These are phyloP conservation scores for Oconnorella tubifera DNA, from an alignment of 2,888 invertebrate genomes.

Conservation along the genomic window DNA sequence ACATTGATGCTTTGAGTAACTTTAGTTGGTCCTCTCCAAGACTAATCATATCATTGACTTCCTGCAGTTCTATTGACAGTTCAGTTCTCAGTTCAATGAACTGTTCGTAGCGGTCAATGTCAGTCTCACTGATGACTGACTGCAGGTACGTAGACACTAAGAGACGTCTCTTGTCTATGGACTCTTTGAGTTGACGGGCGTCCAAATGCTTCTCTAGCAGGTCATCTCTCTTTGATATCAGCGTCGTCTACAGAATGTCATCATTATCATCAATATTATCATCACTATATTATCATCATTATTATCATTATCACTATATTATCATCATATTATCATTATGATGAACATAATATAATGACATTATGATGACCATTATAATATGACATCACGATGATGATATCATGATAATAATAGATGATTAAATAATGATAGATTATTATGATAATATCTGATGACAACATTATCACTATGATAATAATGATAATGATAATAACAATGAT, in stretches of 20 bases:
- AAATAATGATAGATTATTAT: no score
- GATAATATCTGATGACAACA: no score
- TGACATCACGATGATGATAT: no score
- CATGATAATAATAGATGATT: no score
- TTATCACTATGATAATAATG: no score
- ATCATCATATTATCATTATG: no score
- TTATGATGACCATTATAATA: no score
- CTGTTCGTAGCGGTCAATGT: constrained; percentile 75
- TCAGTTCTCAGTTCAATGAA: constrained; percentile 84
- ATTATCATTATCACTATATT: no score
- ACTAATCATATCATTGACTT: constrained; percentile 65
- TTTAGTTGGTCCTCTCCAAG: neutral
- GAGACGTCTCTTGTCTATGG: constrained; percentile 73
- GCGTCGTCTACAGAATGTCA: constrained; percentile 44
- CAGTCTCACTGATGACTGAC: constrained; percentile 69
- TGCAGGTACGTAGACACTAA: constrained; percentile 67
- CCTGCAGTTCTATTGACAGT: constrained; percentile 75
- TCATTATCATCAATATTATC: no score
- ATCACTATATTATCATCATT: no score
- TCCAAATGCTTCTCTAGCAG: constrained; percentile 75
- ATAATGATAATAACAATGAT: no score
- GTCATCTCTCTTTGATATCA: constrained; percentile 68
- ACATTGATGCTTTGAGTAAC: neutral
- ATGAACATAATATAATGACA: no score
- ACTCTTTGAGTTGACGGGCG: constrained; percentile 74